A percentile compares a stretch with the other conserved stretches of the same genome.
Evolutionary conservation across 23 tunicate species (phyloP).

Genomic region (Halocynthia aurantium): DNA sequence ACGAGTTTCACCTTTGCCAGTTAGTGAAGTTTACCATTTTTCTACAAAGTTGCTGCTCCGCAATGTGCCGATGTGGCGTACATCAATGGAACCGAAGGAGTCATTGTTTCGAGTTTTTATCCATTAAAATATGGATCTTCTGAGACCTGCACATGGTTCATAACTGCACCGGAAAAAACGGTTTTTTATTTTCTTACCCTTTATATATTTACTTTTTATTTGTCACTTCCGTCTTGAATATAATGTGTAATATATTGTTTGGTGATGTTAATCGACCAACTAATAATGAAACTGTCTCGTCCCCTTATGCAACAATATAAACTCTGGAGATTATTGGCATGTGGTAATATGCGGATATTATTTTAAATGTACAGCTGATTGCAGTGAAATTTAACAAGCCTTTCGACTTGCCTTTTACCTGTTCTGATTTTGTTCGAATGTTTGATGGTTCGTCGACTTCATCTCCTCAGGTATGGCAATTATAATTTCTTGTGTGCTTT

Average conservation of each 20-base stretch:
- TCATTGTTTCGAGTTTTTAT: neutral
- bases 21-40: neutral
- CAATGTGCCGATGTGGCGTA: neutral
- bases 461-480: conserved; percentile 12
- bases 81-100: conserved; percentile 8
- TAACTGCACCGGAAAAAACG: conserved; percentile 10
- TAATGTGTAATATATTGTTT: too few species aligned
- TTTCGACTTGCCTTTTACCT: too few species aligned
- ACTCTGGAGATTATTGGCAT: too few species aligned
- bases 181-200: neutral
- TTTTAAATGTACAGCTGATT: too few species aligned
- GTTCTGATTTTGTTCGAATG: conserved; percentile 8
- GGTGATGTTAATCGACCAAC: too few species aligned
- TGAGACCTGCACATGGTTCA: conserved; percentile 19
- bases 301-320: too few species aligned
- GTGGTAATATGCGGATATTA: too few species aligned
- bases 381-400: too few species aligned
- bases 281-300: too few species aligned
- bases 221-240: too few species aligned
- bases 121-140: neutral
- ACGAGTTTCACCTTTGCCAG: neutral
- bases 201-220: too few species aligned
- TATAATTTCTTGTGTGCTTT: too few species aligned
- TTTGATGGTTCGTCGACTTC: conserved; percentile 20
- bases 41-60: neutral